Base-by-base conservation (phyloP, 2,888 invertebrate species). In the Drosophila kuntzei region DNA sequence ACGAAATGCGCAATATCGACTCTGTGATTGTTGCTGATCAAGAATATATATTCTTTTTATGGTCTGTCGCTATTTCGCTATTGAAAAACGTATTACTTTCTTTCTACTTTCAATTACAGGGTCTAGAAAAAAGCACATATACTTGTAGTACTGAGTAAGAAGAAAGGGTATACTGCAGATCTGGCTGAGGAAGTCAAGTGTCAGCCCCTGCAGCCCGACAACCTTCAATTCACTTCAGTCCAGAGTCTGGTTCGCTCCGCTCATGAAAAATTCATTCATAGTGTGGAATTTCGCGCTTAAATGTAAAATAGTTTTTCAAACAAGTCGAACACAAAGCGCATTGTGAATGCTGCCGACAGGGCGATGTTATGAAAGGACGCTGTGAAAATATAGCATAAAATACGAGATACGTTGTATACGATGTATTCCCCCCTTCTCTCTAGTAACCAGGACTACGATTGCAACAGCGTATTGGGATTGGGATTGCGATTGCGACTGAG, bases 281-380 rank as follows among this genome's bases (percentile, higher is more conserved):
- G 85, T 86, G 85, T 86, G 85, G 85, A 86, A 86, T 86, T 86
- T 86, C 89, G 85, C 85, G 85, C 85, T 86, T 86, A 89, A 86
- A 86, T 86, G 85, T 86, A 86, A 86, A 86, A 86, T 89, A 86
- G 85, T 87, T 86, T 85, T 86, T 87, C 82, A 89, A 89, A 85
- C 86, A 89, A 85, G 88, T 80, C 81, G 79, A 85, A 89, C 82
- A 89, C 89, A 89, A 85, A 81, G 89, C 85, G 78, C 89, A 84
- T 84, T 87, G 87, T 89, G 71, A 70, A 36, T 62, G 61, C 77
- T 47, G 88, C 84, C 87, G 87, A 79, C 68, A 71, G 66, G 71
- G 59, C 79, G 65, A 54, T 82, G 82, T 87, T 87, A 87, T 89
- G 83, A 88, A 83, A 83, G 83, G 83, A 83, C 53, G 77, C 68